Evolutionary conservation across 2,113 vertebrate species (phyloP).

Genomic region (Psophia crepitans): DNA sequence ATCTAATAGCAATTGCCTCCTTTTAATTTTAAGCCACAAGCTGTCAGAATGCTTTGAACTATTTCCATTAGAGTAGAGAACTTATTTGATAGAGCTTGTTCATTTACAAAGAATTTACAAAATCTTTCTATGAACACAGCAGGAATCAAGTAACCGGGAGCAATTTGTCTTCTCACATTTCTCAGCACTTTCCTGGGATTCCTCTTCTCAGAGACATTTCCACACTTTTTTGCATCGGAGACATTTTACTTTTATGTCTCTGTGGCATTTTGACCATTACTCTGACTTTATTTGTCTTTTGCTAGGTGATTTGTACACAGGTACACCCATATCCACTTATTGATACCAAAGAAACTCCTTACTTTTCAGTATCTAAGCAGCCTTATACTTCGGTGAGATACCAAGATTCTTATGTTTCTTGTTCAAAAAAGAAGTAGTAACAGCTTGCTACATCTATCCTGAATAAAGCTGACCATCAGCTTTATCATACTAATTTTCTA

Average conservation of each 20-base stretch:
- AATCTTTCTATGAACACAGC: background rate
- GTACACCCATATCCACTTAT: background rate
- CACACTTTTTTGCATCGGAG: background rate
- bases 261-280: background rate
- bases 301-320: background rate
- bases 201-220: background rate
- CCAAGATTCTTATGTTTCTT: background rate
- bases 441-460: slow-evolving; percentile 19
- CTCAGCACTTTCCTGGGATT: background rate
- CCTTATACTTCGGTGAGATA: background rate
- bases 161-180: slow-evolving; percentile 1
- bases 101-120: slow-evolving; percentile 13
- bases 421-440: slow-evolving; percentile 36
- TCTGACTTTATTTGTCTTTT: background rate
- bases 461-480: slow-evolving; percentile 31
- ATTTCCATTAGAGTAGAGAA: background rate
- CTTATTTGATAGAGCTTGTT: background rate
- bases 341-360: background rate
- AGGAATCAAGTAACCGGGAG: background rate
- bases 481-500: slow-evolving; percentile 11
- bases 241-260: background rate
- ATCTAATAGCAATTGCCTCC: background rate
- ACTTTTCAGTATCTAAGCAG: background rate
- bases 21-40: background rate
- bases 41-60: background rate